A percentile compares a stretch with the other conserved stretches of the same genome.
These are phyloP conservation scores for Semnornis frantzii DNA, from an alignment of 2,113 vertebrate species.

Conservation along the genomic window DNA sequence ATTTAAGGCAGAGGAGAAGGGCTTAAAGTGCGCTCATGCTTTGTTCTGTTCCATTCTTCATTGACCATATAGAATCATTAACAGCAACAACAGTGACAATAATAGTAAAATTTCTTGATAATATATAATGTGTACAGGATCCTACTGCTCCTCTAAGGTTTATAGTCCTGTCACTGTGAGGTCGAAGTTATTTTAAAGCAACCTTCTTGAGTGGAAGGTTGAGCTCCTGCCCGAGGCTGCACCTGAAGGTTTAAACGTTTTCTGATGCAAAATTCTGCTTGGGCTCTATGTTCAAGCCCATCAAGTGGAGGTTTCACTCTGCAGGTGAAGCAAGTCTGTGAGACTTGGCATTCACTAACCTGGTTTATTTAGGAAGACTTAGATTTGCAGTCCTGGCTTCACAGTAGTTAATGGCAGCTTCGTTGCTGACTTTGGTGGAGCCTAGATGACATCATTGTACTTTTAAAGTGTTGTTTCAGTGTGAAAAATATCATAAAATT, in stretches of 20 bases:
- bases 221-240: background rate
- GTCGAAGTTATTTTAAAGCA: background rate
- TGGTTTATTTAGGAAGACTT: background rate
- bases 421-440: background rate
- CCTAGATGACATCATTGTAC: constrained; percentile 37
- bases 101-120: background rate
- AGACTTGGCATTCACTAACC: background rate
- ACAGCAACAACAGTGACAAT: background rate
- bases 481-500: constrained; percentile 36
- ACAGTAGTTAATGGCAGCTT: background rate
- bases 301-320: background rate
- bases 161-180: background rate
- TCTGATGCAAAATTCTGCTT: background rate
- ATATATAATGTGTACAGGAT: background rate
- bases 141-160: background rate
- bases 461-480: constrained; percentile 21
- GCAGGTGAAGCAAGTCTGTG: background rate
- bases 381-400: background rate
- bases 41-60: background rate
- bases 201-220: background rate
- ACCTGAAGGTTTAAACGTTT: background rate
- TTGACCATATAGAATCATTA: background rate
- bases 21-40: background rate
- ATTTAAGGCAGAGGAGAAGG: background rate
- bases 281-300: background rate